Evolutionary conservation across 2,797 vertebrate species (phyloP), one percentile per base, ranked within the genome.

Genomic region (Schizopygopsis malacanthus): DNA sequence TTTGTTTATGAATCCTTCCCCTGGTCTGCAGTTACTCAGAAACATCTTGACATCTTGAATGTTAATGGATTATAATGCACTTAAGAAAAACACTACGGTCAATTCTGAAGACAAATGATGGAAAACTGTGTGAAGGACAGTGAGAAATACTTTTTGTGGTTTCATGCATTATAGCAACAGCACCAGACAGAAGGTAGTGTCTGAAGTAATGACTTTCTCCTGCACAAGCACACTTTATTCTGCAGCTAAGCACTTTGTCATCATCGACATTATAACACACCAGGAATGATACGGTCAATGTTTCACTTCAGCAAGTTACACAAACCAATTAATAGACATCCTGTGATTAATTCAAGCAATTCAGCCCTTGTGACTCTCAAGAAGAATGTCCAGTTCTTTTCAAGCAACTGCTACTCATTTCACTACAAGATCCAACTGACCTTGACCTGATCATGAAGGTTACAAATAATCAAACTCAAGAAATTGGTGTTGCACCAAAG

Each of bases 1-100:
- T n/a, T 69, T 71, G 69, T 80, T 78, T 79, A 50, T 39, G 54
- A 78, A 59, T 67, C 63, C n/a, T 20, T 83, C 72, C 2, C 56
- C 6, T 41, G 20, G 54, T 71, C 15, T 47, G 63, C 7, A 37
- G 59, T 84, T 15, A 9, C 54, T 52, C 20, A 87, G 12, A 65
- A 39, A 79, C 54, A 16, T 45, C 50, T 47, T 39, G 56, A 52
- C 33, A 52, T 11, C 33, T 69, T 65, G 59, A 69, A 69, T 71
- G 37, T 22, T 33, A 69, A 67, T 39, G 33, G 15, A 84, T 43
- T 83, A 50, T 22, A 65, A 76, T 12, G 20, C 54, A 37, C 50
- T 82, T 73, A 1, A 22, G 56, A 45, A 3, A 65, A 63, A 79
- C 41, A 52, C 33, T 25, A 50, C 9, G 4, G 39, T 76, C 6